Conservation (phyloP, 2,888 invertebrate species). For the Brenthis hecate region DNA sequence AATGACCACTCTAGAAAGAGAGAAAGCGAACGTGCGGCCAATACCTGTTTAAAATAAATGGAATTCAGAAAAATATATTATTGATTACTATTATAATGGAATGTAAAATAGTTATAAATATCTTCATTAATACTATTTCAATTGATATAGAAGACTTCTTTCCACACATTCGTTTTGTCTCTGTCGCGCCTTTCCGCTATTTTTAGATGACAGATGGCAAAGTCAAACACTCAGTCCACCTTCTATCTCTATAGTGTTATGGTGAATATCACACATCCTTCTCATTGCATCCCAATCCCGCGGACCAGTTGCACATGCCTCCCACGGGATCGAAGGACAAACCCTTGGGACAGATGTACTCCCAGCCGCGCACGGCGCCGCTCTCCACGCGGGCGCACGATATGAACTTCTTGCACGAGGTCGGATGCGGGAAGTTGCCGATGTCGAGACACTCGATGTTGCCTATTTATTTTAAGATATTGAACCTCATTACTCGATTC, state of each 20-base stretch:
- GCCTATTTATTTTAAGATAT: constrained; percentile 66
- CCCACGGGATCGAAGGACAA: constrained; percentile 94
- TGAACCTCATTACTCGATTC: background rate
- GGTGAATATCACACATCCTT: constrained; percentile 50
- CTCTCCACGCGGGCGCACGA: constrained; percentile 91
- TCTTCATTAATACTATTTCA: no score
- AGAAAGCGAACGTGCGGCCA: no score
- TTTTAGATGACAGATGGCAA: background rate
- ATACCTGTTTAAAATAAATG: no score
- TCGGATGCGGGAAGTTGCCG: constrained; percentile 95
- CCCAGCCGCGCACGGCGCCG: constrained; percentile 90
- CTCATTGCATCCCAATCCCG: constrained; percentile 89
- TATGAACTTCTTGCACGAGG: constrained; percentile 95
- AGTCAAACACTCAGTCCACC: no score
- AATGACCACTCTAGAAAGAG: no score
- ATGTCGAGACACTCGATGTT: constrained; percentile 92
- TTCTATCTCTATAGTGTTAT: no score
- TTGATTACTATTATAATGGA: no score
- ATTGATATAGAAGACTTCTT: no score
- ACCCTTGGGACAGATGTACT: constrained; percentile 93
- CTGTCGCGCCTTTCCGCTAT: no score
- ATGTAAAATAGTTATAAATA: no score
- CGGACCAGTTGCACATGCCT: constrained; percentile 95
- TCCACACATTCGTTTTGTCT: no score
- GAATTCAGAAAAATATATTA: no score